phyloP scores from a whole-genome alignment of 23 tunicate genomes.

The Pegea sp. region DNA sequence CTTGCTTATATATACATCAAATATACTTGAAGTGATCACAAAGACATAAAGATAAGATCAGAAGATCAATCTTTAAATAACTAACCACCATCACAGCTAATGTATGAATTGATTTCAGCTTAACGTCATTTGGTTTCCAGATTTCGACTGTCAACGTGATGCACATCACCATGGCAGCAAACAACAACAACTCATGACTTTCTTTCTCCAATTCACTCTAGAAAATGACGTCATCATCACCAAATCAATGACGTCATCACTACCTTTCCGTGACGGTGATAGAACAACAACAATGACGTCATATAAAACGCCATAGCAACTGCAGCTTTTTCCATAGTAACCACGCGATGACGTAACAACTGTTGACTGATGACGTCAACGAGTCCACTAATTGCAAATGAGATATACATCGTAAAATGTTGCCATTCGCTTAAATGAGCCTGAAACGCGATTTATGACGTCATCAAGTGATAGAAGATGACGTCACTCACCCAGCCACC shows the following conservation, averaged over 20 bases:
- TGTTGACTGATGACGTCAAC: conserved; percentile 59
- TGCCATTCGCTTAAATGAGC: conserved; percentile 71
- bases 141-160: conserved; percentile 39
- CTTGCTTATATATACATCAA: too few species aligned
- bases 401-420: conserved; percentile 83
- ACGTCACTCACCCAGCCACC: conserved; percentile 53
- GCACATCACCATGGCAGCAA: conserved; percentile 59
- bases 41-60: too few species aligned
- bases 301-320: conserved; percentile 71
- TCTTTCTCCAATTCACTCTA: conserved; percentile 23
- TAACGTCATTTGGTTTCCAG: conserved; percentile 48
- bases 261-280: conserved; percentile 75
- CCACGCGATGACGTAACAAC: conserved; percentile 13
- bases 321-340: conserved; percentile 48
- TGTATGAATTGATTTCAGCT: conserved; percentile 49
- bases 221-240: background rate
- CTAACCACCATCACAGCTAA: conserved; percentile 57
- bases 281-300: conserved; percentile 64
- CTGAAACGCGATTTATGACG: too few species aligned
- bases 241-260: background rate
- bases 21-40: too few species aligned
- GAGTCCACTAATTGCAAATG: conserved; percentile 59
- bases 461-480: too few species aligned
- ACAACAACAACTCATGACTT: conserved; percentile 41
- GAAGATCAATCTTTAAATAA: too few species aligned